Evolutionary conservation across 2,797 vertebrate genomes (phyloP).

Genomic region (Lagorchestes hirsutus): DNA sequence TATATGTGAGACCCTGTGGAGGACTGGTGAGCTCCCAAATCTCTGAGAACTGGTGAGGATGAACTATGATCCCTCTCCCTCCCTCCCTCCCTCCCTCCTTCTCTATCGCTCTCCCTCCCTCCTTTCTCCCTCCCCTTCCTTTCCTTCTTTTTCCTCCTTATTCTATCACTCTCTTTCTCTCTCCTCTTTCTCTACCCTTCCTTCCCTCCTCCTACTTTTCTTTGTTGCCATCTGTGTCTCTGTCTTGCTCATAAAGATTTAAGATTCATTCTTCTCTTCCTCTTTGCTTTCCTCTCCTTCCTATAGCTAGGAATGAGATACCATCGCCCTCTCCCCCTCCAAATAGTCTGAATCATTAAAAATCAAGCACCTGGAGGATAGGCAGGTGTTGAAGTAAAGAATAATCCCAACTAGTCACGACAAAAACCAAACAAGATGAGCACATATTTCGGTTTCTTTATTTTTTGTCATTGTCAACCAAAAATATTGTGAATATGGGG

Average conservation of each 20-base stretch:
- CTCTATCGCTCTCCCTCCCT: too few relatives aligned
- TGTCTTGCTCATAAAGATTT: not conserved
- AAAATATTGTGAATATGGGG: not conserved
- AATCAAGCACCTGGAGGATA: not conserved
- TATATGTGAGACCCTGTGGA: not conserved
- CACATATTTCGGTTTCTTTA: not conserved
- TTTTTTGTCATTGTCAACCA: constrained; percentile 1
- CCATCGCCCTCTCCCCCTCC: not conserved
- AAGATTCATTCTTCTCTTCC: constrained; percentile 18
- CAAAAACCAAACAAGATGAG: not conserved
- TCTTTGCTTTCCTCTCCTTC: not conserved
- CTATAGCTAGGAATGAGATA: not conserved
- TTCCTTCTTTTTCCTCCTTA: too few relatives aligned
- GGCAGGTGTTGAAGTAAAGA: not conserved
- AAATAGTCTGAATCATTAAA: not conserved
- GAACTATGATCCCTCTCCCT: not conserved
- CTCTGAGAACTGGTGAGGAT: not conserved
- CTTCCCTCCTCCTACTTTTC: not conserved
- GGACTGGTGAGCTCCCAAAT: not conserved
- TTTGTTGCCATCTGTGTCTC: not conserved
- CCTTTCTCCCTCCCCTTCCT: too few relatives aligned
- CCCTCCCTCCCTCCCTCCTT: not conserved
- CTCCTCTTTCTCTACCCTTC: not conserved
- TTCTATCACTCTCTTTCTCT: not conserved
- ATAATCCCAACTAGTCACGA: not conserved